These are phyloP conservation scores for Rugalucina vietnamica DNA, from an alignment of 2,888 invertebrate genomes.

Conservation along the genomic window DNA sequence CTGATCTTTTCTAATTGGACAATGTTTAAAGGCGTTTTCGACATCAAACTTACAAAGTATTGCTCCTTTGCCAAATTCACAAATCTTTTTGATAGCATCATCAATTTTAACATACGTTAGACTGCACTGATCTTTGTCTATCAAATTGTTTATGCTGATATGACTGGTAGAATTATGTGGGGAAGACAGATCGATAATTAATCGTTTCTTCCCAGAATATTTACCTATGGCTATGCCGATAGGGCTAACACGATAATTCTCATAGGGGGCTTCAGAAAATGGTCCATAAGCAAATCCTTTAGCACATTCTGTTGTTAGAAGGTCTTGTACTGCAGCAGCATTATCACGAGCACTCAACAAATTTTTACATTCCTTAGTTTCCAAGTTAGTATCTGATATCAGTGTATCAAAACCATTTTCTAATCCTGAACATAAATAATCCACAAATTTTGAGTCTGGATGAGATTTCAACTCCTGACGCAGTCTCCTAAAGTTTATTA, in stretches of 20 bases:
- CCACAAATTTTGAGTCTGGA: neutral
- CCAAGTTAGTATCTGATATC: neutral
- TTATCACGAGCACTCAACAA: conserved; percentile 33
- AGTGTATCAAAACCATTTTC: neutral
- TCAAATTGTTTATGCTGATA: conserved; percentile 51
- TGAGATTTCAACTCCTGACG: neutral
- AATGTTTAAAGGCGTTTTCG: conserved; percentile 47
- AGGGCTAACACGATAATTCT: conserved; percentile 43
- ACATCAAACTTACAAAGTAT: conserved; percentile 50
- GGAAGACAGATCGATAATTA: conserved; percentile 57
- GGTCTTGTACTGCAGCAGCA: conserved; percentile 23
- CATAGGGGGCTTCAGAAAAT: conserved; percentile 33
- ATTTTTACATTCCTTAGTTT: conserved; percentile 29
- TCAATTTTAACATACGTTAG: conserved; percentile 29
- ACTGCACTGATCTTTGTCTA: conserved; percentile 49
- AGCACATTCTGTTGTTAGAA: conserved; percentile 37
- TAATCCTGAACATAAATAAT: neutral
- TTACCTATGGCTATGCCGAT: conserved; percentile 52
- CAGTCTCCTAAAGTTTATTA: neutral
- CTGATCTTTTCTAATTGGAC: conserved; percentile 40
- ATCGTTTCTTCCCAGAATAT: conserved; percentile 50
- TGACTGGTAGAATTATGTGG: conserved; percentile 47
- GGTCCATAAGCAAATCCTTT: conserved; percentile 53
- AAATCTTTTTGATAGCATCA: conserved; percentile 51
- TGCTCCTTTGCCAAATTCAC: conserved; percentile 18